These are phyloP conservation scores for Ernsta delagoae DNA, from an alignment of 2,888 invertebrate genomes.

Conservation along the genomic window DNA sequence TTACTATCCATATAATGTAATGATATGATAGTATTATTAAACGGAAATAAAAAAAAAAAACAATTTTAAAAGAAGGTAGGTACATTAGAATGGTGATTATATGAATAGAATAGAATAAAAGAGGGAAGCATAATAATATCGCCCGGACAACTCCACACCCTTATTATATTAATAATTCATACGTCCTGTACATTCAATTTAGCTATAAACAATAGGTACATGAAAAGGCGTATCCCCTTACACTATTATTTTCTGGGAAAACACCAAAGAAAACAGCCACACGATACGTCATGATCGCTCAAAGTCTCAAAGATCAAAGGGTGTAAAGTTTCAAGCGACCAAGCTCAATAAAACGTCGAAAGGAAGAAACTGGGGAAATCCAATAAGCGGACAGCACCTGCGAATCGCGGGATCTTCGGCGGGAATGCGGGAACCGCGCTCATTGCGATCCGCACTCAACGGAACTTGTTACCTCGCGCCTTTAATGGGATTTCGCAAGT, in stretches of 20 bases:
- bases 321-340: slow-evolving; percentile 29
- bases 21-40: too few relatives aligned
- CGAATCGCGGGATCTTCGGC: slow-evolving; percentile 31
- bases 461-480: slow-evolving; percentile 60
- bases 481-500: slow-evolving; percentile 57
- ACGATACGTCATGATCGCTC: slow-evolving; percentile 2
- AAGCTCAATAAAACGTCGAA: slow-evolving; percentile 17
- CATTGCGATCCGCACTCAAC: slow-evolving; percentile 73
- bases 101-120: too few relatives aligned
- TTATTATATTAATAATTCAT: too few relatives aligned
- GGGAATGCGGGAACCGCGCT: slow-evolving; percentile 71
- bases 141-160: too few relatives aligned
- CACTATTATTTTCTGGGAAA: background rate
- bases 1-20: too few relatives aligned
- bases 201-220: too few relatives aligned
- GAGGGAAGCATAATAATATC: too few relatives aligned
- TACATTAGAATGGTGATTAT: too few relatives aligned
- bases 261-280: background rate
- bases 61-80: too few relatives aligned
- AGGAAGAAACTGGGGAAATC: slow-evolving; percentile 10
- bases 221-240: background rate
- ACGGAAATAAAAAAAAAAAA: too few relatives aligned
- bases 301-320: slow-evolving; percentile 17
- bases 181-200: too few relatives aligned
- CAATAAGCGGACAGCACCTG: slow-evolving; percentile 29